A percentile compares a stretch with the other conserved stretches of the same genome.
Evolutionary conservation across 2,113 vertebrate genomes (phyloP).

Genomic region (Panurus biarmicus): DNA sequence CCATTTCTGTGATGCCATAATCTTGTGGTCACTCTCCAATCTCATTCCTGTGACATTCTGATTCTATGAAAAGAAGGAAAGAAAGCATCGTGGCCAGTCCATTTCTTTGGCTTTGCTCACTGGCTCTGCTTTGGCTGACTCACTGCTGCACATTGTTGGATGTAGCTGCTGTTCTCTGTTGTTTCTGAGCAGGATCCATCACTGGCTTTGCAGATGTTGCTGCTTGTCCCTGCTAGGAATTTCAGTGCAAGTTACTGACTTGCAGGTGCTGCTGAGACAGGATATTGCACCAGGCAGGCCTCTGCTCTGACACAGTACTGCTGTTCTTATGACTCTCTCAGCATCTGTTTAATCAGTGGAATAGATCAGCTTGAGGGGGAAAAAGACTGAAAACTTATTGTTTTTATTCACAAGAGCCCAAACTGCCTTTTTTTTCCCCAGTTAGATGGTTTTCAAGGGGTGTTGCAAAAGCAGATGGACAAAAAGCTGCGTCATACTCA

Average conservation of each 20-base stretch:
- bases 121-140: not conserved
- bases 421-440: not conserved
- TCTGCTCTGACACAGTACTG: not conserved
- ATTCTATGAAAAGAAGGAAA: not conserved
- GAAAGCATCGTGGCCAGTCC: too few species aligned
- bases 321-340: not conserved
- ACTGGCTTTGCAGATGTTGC: not conserved
- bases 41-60: not conserved
- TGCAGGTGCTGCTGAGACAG: not conserved
- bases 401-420: not conserved
- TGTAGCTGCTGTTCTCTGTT: not conserved
- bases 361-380: not conserved
- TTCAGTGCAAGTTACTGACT: not conserved
- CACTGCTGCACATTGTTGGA: not conserved
- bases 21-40: not conserved
- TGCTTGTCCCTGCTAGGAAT: not conserved
- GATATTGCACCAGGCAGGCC: not conserved
- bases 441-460: not conserved
- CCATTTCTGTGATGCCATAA: not conserved
- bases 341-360: not conserved
- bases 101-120: not conserved
- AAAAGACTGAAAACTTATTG: not conserved
- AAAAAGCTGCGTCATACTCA: constrained; percentile 25
- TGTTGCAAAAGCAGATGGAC: constrained; percentile 34
- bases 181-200: not conserved